These are phyloP conservation scores for Cephus spinipes DNA, from an alignment of 2,888 invertebrate species.

Conservation along the genomic window DNA sequence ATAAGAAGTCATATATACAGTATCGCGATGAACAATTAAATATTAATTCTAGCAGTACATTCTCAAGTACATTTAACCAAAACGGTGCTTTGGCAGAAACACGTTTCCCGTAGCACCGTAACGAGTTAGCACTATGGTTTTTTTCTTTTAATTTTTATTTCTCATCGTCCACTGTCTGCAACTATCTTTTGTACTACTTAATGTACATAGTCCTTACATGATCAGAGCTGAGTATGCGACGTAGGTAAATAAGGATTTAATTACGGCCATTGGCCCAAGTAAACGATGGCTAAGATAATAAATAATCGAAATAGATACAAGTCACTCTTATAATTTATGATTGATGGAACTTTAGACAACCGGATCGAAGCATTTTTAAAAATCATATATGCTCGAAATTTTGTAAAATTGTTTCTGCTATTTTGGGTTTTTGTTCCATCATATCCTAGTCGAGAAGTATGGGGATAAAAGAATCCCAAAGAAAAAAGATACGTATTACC, in stretches of 20 bases:
- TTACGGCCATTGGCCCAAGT: background rate
- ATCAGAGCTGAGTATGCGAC: background rate
- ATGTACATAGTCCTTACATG: constrained; percentile 22
- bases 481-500: background rate
- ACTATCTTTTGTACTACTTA: constrained; percentile 42
- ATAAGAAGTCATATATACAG: background rate
- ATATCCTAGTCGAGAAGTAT: background rate
- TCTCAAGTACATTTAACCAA: constrained; percentile 35
- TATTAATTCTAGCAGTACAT: constrained; percentile 50
- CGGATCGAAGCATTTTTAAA: background rate
- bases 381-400: background rate
- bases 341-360: background rate
- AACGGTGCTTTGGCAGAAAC: constrained; percentile 50
- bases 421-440: background rate
- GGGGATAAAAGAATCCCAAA: background rate
- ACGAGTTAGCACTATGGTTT: background rate
- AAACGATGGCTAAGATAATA: background rate
- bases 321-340: background rate
- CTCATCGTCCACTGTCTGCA: constrained; percentile 25
- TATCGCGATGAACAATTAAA: constrained; percentile 23
- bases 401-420: background rate
- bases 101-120: constrained; percentile 51
- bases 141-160: background rate
- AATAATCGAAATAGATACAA: background rate
- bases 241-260: background rate